Conservation (phyloP, 2,888 invertebrate genomes). For the Terebella lapidaria region DNA sequence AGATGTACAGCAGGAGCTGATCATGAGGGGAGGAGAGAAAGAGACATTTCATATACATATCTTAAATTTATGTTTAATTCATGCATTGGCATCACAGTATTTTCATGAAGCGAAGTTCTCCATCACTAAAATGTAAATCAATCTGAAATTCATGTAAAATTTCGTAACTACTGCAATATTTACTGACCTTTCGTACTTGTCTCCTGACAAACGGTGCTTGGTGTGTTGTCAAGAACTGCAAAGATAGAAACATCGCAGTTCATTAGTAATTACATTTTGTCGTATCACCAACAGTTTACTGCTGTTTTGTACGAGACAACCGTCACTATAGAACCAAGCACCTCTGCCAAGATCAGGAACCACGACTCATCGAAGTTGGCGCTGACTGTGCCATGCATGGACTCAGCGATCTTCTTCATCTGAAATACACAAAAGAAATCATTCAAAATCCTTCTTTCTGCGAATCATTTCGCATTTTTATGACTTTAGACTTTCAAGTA, state of each 20-base stretch:
- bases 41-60: no score
- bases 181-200: slow-evolving; percentile 72
- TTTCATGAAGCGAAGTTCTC: no score
- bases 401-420: slow-evolving; percentile 50
- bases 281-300: neutral
- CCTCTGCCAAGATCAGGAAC: slow-evolving; percentile 48
- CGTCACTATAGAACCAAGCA: no score
- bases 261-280: neutral
- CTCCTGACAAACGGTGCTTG: slow-evolving; percentile 81
- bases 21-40: slow-evolving; percentile 18
- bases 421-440: slow-evolving; percentile 22
- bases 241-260: slow-evolving; percentile 4
- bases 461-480: no score
- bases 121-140: no score
- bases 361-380: slow-evolving; percentile 43
- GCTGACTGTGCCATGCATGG: slow-evolving; percentile 30
- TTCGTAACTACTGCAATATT: no score
- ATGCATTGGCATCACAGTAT: no score
- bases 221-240: slow-evolving; percentile 81
- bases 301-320: no score
- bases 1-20: slow-evolving; percentile 79
- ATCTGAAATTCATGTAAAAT: no score
- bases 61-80: no score
- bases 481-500: no score
- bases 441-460: neutral